Evolutionary conservation across 2,113 vertebrate species (phyloP).

Genomic region (Stegostoma tigrinum): DNA sequence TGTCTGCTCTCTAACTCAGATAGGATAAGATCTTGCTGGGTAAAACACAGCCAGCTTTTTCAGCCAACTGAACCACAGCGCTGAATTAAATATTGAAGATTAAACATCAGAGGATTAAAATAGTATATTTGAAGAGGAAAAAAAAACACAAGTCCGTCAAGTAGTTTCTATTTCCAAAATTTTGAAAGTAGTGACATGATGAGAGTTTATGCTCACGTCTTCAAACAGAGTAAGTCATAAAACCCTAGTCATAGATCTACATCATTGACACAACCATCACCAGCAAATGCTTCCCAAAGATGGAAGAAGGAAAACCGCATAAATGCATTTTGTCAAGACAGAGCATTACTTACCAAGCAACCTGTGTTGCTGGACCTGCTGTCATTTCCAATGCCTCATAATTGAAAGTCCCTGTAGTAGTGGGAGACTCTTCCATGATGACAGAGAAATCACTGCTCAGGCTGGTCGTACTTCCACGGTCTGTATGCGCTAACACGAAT

Average conservation of each 20-base stretch:
- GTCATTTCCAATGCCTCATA: conserved; percentile 72
- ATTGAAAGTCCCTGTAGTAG: conserved; percentile 64
- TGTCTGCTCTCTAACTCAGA: not conserved
- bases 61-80: not conserved
- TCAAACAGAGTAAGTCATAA: not conserved
- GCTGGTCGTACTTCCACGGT: conserved; percentile 87
- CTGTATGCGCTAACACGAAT: conserved; percentile 64
- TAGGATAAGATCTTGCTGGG: not conserved
- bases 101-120: not conserved
- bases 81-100: not conserved
- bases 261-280: not conserved
- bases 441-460: conserved; percentile 92
- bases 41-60: not conserved
- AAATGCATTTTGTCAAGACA: not conserved
- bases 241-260: not conserved
- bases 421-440: conserved; percentile 75
- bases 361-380: conserved; percentile 63
- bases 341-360: conserved; percentile 67
- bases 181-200: not conserved
- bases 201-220: not conserved
- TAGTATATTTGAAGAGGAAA: not conserved
- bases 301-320: not conserved
- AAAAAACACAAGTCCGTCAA: not conserved
- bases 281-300: not conserved
- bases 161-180: not conserved